Percentiles rank a stretch among this genome's conserved stretches.
Evolutionary conservation across 1,140 invertebrate species (phyloP).

Genomic region (Bradysia coprophila): DNA sequence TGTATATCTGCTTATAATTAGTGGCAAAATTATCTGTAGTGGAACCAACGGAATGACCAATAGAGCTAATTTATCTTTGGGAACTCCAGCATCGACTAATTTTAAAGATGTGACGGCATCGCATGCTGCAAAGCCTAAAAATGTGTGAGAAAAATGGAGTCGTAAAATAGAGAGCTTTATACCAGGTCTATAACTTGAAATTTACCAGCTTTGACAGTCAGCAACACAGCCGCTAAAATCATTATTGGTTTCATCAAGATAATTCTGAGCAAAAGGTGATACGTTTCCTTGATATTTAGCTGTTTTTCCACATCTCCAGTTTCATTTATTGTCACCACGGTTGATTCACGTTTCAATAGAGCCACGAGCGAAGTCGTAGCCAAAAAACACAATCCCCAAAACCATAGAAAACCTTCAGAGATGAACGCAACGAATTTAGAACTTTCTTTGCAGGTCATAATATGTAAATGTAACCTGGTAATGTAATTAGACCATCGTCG

Average conservation of each 20-base stretch:
- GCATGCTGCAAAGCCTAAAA: slow-evolving; percentile 89
- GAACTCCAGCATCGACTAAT: slow-evolving; percentile 85
- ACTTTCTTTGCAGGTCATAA: neutral
- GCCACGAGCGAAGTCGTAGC: slow-evolving; percentile 78
- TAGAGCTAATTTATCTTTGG: slow-evolving; percentile 85
- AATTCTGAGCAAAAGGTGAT: slow-evolving; percentile 67
- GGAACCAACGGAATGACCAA: slow-evolving; percentile 84
- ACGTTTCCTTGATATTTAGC: slow-evolving; percentile 59
- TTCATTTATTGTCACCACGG: slow-evolving; percentile 23
- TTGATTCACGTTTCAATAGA: slow-evolving; percentile 72
- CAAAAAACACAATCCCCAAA: slow-evolving; percentile 90
- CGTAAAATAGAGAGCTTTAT: no score
- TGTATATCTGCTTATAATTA: slow-evolving; percentile 76
- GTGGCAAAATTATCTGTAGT: slow-evolving; percentile 83
- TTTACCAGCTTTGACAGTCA: slow-evolving; percentile 91
- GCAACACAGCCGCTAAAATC: slow-evolving; percentile 55
- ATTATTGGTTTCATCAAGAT: slow-evolving; percentile 66
- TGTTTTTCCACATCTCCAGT: slow-evolving; percentile 26
- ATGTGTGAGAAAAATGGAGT: no score
- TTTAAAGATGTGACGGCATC: slow-evolving; percentile 91
- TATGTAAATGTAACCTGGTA: slow-evolving; percentile 40
- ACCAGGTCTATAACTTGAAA: no score
- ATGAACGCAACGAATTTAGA: slow-evolving; percentile 6
- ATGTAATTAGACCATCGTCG: slow-evolving; percentile 58
- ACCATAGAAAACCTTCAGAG: slow-evolving; percentile 69